Evolutionary conservation across 2,113 vertebrate genomes (phyloP), one percentile per base, ranked within the genome.

Genomic region (Indri indri): DNA sequence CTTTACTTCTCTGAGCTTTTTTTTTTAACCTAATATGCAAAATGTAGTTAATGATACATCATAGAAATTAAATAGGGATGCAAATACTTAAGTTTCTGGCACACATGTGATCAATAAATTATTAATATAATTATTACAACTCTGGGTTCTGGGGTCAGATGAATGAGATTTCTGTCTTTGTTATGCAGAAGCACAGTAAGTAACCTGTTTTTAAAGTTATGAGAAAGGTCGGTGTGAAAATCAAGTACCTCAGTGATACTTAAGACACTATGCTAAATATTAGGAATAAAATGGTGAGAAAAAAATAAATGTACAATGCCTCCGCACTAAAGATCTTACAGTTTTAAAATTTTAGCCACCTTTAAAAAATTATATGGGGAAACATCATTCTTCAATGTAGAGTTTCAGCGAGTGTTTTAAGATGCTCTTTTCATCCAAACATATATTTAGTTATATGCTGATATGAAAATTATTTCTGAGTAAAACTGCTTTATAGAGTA

Each of bases 151-250:
- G 37, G 6, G 18, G 14, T 34, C 37, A 71, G 42, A 82, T 66
- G n/a, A 82, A 14, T 77, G 34, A 68, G 3, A 66, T 40, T 63
- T 88, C 40, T 88, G 12, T 23, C 9, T 92, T 6, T 16, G 66
- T 18, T 61, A 82, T 2, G 4, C 83, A 77, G 14, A 77, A 37
- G 17, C 14, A 68, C 88, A 40, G 68, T 84, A 91, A 65, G 32
- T 71, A 90, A 85, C 3, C 6, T 83, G 2, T 18, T 96, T 90
- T 68, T 32, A 96, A 91, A 73, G 20, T 73, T 61, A 71, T 50
- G 82, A 90, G 52, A 83, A 40, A 68, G 4, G 16, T 89, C 45
- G 22, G 1, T 61, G 1, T 77, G 50, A 81, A 63, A 90, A 73
- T 61, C 13, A 77, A 81, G 18, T 42, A n/a, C 3, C 1, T 59